Evolutionary conservation across 2,113 vertebrate genomes (phyloP).

Genomic region (Amphilophus citrinellus): DNA sequence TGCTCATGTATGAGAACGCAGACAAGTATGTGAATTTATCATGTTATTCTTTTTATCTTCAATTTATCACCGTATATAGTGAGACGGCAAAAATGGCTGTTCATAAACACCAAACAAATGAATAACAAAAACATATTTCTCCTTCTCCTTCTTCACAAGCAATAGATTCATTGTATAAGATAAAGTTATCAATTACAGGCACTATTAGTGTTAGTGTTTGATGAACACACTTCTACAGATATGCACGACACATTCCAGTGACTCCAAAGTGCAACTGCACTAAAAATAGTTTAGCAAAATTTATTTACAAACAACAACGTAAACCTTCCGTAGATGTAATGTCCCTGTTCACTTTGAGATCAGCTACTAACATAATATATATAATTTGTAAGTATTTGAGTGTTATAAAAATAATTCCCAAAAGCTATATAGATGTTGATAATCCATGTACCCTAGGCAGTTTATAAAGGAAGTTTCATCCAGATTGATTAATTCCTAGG

Average conservation of each 20-base stretch:
- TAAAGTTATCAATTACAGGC: not conserved
- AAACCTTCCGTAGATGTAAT: not conserved
- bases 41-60: not conserved
- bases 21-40: not conserved
- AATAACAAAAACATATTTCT: not conserved
- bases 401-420: not conserved
- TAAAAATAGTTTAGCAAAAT: slow-evolving; percentile 3
- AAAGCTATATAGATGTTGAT: not conserved
- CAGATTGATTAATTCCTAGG: not conserved
- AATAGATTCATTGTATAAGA: not conserved
- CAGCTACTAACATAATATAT: not conserved
- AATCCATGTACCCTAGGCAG: not conserved
- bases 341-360: not conserved
- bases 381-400: not conserved
- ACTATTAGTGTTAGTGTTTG: not conserved
- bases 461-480: not conserved
- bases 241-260: not conserved
- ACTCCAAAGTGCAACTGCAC: not conserved
- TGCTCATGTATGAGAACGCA: no score
- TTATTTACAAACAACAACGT: not conserved
- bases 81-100: not conserved
- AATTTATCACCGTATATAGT: not conserved
- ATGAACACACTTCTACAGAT: not conserved
- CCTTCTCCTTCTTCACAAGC: not conserved
- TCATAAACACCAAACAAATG: not conserved